These are phyloP conservation scores for Eupithecia vulgata DNA, from an alignment of 2,888 invertebrate species.

Conservation along the genomic window DNA sequence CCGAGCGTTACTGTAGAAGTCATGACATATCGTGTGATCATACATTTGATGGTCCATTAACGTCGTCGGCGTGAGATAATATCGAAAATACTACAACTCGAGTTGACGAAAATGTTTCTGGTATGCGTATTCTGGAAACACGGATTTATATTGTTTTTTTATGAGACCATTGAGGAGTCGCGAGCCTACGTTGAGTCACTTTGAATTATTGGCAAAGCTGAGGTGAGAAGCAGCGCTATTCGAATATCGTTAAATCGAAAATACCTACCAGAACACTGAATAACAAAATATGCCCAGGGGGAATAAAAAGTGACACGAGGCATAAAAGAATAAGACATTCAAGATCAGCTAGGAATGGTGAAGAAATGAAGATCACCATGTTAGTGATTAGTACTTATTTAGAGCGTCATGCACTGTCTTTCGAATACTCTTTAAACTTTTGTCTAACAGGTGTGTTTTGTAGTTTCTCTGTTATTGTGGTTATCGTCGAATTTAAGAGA, in stretches of 20 bases:
- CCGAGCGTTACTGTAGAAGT: conserved; percentile 33
- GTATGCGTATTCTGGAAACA: conserved; percentile 30
- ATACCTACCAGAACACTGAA: not conserved
- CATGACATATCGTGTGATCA: conserved; percentile 51
- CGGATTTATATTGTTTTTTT: conserved; percentile 29
- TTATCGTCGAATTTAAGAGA: not conserved
- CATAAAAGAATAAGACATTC: not conserved
- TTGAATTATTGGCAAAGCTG: conserved; percentile 2
- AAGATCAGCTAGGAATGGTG: not conserved
- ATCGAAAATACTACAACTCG: conserved; percentile 52
- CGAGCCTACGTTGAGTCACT: conserved; percentile 2
- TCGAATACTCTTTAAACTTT: no score
- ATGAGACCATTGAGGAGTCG: conserved; percentile 33
- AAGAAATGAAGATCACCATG: not conserved
- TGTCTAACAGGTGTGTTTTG: no score
- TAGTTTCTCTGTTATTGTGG: no score
- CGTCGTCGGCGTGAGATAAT: conserved; percentile 61
- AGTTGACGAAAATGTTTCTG: conserved; percentile 46
- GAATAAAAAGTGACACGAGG: not conserved
- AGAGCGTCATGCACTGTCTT: no score
- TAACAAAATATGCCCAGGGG: not conserved
- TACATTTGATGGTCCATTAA: conserved; percentile 64
- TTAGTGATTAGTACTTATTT: no score
- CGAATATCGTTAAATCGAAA: not conserved
- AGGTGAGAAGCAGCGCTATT: not conserved